Conservation (phyloP, 2,888 invertebrate species). For the Lycia hirtaria region DNA sequence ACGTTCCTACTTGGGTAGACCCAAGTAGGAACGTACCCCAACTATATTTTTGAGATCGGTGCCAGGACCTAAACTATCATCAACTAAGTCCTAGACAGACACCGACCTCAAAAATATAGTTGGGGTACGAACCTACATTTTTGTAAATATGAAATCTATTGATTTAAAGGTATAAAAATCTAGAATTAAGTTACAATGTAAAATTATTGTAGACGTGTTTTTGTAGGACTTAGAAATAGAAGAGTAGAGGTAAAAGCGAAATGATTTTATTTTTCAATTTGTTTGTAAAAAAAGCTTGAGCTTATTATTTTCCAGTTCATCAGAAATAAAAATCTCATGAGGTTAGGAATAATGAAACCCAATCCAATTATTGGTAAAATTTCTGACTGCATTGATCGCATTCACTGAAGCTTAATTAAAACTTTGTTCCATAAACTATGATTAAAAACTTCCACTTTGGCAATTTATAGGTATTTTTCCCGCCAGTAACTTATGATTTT, state of each 20-base stretch:
- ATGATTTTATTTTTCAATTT: not conserved
- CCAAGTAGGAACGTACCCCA: too few species aligned
- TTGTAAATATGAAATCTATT: too few species aligned
- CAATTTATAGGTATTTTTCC: slow-evolving; percentile 46
- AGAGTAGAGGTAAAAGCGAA: not conserved
- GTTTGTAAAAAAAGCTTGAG: not conserved
- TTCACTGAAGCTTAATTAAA: slow-evolving; percentile 62
- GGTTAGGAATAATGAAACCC: slow-evolving; percentile 18
- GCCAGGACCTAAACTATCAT: too few species aligned
- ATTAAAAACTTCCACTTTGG: slow-evolving; percentile 58
- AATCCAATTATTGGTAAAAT: slow-evolving; percentile 55
- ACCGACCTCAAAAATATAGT: too few species aligned
- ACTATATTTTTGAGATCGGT: too few species aligned
- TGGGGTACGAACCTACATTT: too few species aligned
- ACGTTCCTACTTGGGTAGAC: too few species aligned
- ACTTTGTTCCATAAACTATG: slow-evolving; percentile 66
- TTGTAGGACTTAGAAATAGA: too few species aligned
- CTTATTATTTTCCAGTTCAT: slow-evolving; percentile 6
- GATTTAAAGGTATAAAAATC: too few species aligned
- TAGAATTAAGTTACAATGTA: too few species aligned
- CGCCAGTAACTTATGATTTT: slow-evolving; percentile 46
- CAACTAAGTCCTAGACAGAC: too few species aligned
- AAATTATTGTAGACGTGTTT: too few species aligned
- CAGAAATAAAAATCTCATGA: slow-evolving; percentile 9
- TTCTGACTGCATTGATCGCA: slow-evolving; percentile 54